Conservation (phyloP, 1,140 invertebrate genomes). For the Venustaconcha ellipsiformis region DNA sequence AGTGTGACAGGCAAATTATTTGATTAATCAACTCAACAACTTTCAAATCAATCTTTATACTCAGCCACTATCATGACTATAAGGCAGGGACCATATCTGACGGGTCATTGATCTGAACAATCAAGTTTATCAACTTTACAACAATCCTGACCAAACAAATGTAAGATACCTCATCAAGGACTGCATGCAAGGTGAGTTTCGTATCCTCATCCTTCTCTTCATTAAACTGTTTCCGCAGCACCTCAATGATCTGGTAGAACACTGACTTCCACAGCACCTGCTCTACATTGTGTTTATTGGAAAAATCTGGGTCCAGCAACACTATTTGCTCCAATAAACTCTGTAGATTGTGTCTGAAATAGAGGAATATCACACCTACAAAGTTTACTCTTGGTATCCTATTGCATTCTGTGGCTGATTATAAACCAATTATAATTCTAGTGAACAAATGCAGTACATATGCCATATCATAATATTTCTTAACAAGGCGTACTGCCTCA, state of each 20-base stretch:
- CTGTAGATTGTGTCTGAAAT: constrained; percentile 73
- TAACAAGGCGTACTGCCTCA: too few relatives aligned
- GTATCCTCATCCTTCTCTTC: constrained; percentile 73
- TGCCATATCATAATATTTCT: too few relatives aligned
- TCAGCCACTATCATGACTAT: too few relatives aligned
- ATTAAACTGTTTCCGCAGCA: constrained; percentile 77
- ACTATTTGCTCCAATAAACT: constrained; percentile 81
- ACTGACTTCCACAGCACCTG: constrained; percentile 92
- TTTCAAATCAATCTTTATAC: too few relatives aligned
- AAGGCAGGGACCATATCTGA: too few relatives aligned
- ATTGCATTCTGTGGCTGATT: too few relatives aligned
- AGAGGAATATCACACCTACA: not conserved
- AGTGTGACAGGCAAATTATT: too few relatives aligned
- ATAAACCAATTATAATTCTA: too few relatives aligned
- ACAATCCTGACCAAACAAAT: not conserved
- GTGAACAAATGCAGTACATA: too few relatives aligned
- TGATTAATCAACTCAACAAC: too few relatives aligned
- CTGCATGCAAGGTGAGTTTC: constrained; percentile 77
- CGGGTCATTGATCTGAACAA: not conserved
- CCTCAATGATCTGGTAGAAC: constrained; percentile 92
- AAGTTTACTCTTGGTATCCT: too few relatives aligned
- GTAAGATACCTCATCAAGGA: constrained; percentile 79
- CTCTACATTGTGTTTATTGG: constrained; percentile 89
- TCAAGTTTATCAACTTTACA: not conserved
- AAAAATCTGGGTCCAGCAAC: constrained; percentile 87